phyloP scores from a whole-genome alignment of 2,888 invertebrate species.

The Drosophila hamatofila region DNA sequence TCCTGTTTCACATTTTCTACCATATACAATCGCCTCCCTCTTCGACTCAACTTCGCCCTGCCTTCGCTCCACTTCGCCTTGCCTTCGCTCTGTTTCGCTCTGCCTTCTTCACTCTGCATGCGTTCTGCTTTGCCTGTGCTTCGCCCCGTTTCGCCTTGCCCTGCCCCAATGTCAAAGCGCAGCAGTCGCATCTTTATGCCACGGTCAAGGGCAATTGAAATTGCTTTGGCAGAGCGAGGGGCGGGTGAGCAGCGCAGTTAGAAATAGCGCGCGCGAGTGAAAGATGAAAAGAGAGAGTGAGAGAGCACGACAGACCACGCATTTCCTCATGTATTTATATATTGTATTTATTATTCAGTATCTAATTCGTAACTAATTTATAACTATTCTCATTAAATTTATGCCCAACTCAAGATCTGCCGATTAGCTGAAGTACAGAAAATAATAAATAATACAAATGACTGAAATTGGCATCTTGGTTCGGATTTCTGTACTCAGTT shows the following conservation, averaged over 20 bases:
- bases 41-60: neutral
- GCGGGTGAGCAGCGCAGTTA: slow-evolving; percentile 3
- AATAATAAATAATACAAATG: neutral
- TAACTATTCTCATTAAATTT: neutral
- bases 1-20: slow-evolving; percentile 47
- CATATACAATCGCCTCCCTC: slow-evolving; percentile 1
- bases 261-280: neutral
- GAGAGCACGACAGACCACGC: neutral
- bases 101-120: neutral
- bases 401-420: neutral
- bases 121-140: neutral
- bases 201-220: slow-evolving; percentile 62
- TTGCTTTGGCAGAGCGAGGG: neutral
- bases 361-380: neutral
- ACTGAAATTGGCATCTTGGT: neutral
- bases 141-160: slow-evolving; percentile 11
- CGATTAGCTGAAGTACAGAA: neutral
- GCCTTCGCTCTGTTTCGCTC: neutral
- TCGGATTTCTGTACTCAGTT: neutral
- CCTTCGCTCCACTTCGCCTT: neutral
- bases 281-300: neutral
- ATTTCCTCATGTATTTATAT: neutral
- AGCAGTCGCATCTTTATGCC: slow-evolving; percentile 57
- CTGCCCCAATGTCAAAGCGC: slow-evolving; percentile 55
- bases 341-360: neutral